Evolutionary conservation across 1,140 invertebrate species (phyloP), one percentile per base, ranked within the genome.

Genomic region (Drosophila albomicans): DNA sequence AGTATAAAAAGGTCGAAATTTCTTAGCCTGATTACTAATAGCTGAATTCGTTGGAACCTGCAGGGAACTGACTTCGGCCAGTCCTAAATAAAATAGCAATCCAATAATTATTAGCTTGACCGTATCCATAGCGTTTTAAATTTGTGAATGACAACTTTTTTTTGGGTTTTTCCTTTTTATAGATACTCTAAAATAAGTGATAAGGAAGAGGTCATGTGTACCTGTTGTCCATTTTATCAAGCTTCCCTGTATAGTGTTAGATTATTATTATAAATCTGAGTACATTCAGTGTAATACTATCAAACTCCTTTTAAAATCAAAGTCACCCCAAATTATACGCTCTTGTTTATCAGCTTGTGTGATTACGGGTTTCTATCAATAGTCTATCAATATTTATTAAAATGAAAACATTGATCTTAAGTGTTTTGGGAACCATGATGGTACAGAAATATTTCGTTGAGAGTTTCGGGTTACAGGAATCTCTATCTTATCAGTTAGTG

Each of bases 61-160:
- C 0, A 1, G 11, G 0, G 41, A 58, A 15, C 35, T 41, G 13
- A 73, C 45, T 2, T 52, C 1, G 0, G 13, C 20, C 25, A 81
- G 35, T 2, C 48, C 63, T 15, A 48, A 13, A 3, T 52, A 30
- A 1, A 81, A 13, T 1, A 77, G 7, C 13, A 45, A 6, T 3
- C 46, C 45, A 5, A 77, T 11, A 6, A 46, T 5, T 38, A 61
- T 11, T 15, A 61, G 8, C 16, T 73, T 77, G 15, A 68, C 32
- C 64, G 68, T 69, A 35, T 54, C 41, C n/a, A 41, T 30, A n/a
- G 11, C 25, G 15, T 10, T 61, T 1, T 10, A 5, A 10, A 11
- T 51, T 66, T 32, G 11, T 51, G 13, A 43, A 16, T 72, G 52
- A 49, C 13, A 32, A 49, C 11, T 0, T 41, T 0, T 38, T 64